Base-by-base conservation (phyloP, 2,113 vertebrate species). In the Cavia aperea region DNA sequence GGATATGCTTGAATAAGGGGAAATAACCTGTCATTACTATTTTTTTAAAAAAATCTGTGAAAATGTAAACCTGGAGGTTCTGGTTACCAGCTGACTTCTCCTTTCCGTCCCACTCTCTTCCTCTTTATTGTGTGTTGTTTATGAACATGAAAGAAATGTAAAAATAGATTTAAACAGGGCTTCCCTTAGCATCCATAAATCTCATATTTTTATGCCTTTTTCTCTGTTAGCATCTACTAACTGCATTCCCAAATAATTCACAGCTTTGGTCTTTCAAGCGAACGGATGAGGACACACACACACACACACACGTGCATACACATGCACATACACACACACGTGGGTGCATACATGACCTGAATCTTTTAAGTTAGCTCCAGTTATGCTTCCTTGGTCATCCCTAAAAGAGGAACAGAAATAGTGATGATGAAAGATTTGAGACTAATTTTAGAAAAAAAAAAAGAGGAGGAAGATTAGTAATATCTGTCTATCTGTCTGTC, bases 11-110 rank as follows among this genome's bases (percentile, higher is more conserved):
- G 13, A 94, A 92, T 94, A 81, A 81, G 63, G 49, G 85, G 85
- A 94, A 94, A 93, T 93, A 85, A 81, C 31, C 60, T 33, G 81
- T 84, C 81, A 33, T 79, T 39, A 79, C 33, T 79, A 36, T 54
- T 79, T 79, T 54, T 79, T 18, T 18, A 51, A 51, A 51, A 51
- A 68, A 68, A 54, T 36, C 77, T 81, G 8, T 85, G n/a, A 56
- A 86, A 82, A 72, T 81, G 19, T 84, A 65, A 94, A 83, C 63
- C 70, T 70, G 33, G 51, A 88, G 54, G 51, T 92, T 95, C 83
- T 94, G 23, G 33, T 88, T 93, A 95, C 91, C 39, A 39, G 16
- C 86, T 92, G 56, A 93, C 83, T 95, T 95, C 73, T 90, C 36
- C 60, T 96, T 95, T 94, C 68, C 11, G 29, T 84, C 63, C 66